A percentile compares a stretch with the other conserved stretches of the same genome.
Conservation (phyloP, 2,797 vertebrate genomes). For the Lagodon rhomboides region DNA sequence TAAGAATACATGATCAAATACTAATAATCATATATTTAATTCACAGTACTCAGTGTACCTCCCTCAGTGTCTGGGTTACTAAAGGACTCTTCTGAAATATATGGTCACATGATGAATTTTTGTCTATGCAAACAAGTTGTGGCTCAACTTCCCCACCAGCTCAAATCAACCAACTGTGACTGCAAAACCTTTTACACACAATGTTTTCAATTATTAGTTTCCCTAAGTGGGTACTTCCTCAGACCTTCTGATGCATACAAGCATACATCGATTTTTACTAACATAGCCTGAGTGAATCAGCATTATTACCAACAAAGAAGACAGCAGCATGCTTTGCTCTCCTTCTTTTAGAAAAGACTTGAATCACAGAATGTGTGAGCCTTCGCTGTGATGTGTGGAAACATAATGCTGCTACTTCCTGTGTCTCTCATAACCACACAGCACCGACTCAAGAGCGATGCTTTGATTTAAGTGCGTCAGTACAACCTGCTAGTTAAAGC, state of each 20-base stretch:
- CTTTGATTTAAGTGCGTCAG: constrained; percentile 22
- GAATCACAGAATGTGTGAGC: constrained; percentile 15
- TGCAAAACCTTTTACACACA: background rate
- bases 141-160: background rate
- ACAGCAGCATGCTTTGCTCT: background rate
- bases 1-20: background rate
- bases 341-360: constrained; percentile 16
- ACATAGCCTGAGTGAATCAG: constrained; percentile 19
- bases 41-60: background rate
- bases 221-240: background rate
- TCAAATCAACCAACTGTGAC: background rate
- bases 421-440: constrained; percentile 38
- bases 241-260: too few relatives aligned
- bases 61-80: background rate
- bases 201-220: background rate
- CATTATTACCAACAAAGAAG: constrained; percentile 8
- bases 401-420: constrained; percentile 43
- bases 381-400: constrained; percentile 28
- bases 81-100: background rate
- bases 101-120: background rate
- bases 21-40: background rate
- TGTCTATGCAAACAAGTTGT: background rate
- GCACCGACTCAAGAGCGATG: constrained; percentile 3
- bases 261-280: background rate
- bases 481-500: constrained; percentile 6